phyloP scores from a whole-genome alignment of 1,140 invertebrate species.

The Anastatus disparis region DNA sequence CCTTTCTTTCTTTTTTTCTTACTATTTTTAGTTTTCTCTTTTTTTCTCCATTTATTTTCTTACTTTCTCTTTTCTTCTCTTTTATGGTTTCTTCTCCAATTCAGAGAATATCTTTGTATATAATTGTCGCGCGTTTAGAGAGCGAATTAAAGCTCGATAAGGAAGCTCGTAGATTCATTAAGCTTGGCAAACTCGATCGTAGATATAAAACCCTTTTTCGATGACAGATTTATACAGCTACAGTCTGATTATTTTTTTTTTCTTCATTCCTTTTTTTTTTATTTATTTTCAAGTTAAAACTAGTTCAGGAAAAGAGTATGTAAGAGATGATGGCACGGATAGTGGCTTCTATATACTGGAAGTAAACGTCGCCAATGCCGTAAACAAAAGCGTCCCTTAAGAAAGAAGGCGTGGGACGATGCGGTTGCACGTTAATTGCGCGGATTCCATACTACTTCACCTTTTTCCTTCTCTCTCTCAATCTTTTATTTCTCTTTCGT shows the following conservation, averaged over 20 bases:
- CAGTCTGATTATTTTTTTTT: conserved; percentile 20
- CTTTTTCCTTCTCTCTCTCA: too few relatives aligned
- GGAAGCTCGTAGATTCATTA: conserved; percentile 28
- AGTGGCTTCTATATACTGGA: too few relatives aligned
- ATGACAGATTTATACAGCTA: conserved; percentile 42
- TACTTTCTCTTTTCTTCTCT: conserved; percentile 35
- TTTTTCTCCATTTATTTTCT: conserved; percentile 17
- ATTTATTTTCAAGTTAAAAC: too few relatives aligned
- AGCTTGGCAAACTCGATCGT: background rate
- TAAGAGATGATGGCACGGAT: too few relatives aligned
- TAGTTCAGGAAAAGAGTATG: too few relatives aligned
- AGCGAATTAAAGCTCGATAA: conserved; percentile 36
- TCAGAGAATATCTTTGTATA: too few relatives aligned
- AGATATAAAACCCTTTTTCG: too few relatives aligned
- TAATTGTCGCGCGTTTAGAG: conserved; percentile 38
- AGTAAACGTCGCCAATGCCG: too few relatives aligned
- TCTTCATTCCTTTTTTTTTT: too few relatives aligned
- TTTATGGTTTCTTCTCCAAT: too few relatives aligned
- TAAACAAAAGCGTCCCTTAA: conserved; percentile 43
- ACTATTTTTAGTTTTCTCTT: too few relatives aligned
- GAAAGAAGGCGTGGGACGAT: conserved; percentile 58
- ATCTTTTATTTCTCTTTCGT: too few relatives aligned
- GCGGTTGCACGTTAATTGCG: conserved; percentile 55
- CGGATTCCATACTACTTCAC: conserved; percentile 44
- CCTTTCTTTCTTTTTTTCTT: background rate